Conservation (phyloP, 2,888 invertebrate genomes). For the Cosmopolites sordidus region DNA sequence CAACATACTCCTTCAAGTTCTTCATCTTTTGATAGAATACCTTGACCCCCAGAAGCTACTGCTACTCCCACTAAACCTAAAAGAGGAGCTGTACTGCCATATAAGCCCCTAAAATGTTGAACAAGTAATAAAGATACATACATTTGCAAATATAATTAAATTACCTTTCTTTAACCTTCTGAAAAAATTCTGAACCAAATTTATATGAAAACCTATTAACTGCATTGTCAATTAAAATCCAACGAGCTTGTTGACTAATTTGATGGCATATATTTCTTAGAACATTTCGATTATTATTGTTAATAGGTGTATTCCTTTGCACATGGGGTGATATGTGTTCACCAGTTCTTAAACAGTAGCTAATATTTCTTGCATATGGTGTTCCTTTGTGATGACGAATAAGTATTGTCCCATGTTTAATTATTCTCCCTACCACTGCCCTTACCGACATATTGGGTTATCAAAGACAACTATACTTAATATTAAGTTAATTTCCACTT, state of each 20-base stretch:
- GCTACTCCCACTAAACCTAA: constrained; percentile 72
- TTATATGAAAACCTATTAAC: constrained; percentile 65
- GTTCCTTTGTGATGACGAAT: constrained; percentile 52
- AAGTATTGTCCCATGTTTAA: constrained; percentile 59
- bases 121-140: neutral
- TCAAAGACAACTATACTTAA: no score
- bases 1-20: constrained; percentile 73
- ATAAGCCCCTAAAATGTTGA: constrained; percentile 50
- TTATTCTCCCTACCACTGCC: constrained; percentile 52
- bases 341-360: constrained; percentile 42
- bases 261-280: constrained; percentile 51
- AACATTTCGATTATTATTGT: constrained; percentile 35
- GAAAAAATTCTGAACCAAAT: constrained; percentile 59
- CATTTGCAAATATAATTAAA: constrained; percentile 17
- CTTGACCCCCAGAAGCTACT: constrained; percentile 67
- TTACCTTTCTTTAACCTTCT: constrained; percentile 58
- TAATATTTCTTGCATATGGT: constrained; percentile 49
- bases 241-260: constrained; percentile 60
- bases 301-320: constrained; percentile 22
- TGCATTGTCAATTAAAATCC: constrained; percentile 65
- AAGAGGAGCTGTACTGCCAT: constrained; percentile 68
- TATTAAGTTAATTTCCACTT: no score
- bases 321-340: constrained; percentile 31
- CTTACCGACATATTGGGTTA: constrained; percentile 53
- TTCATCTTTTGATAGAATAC: constrained; percentile 70